Percentiles rank a stretch among this genome's conserved stretches.
Conservation (phyloP, 1,140 invertebrate genomes). For the Drosophila sturtevanti region DNA sequence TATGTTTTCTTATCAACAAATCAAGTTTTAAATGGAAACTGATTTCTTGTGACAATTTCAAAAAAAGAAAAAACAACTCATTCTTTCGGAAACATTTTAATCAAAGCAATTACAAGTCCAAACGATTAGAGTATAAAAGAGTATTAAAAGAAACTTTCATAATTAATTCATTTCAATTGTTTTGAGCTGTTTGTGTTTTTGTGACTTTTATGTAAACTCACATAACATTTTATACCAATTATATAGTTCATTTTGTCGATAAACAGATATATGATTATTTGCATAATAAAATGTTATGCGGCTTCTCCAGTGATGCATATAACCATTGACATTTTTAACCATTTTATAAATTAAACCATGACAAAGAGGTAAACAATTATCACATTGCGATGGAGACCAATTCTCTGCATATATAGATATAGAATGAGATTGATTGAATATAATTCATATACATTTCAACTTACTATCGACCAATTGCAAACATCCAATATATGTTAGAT, state of each 20-base stretch:
- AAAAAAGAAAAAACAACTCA: too few relatives aligned
- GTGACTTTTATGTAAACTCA: conserved; percentile 18
- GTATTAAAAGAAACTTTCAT: too few relatives aligned
- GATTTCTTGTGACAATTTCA: too few relatives aligned
- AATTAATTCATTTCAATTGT: too few relatives aligned
- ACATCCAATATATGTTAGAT: conserved; percentile 24
- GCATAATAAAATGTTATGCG: conserved; percentile 21
- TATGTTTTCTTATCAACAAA: too few relatives aligned
- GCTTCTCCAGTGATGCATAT: conserved; percentile 41
- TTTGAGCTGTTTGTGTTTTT: too few relatives aligned
- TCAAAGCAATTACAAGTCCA: too few relatives aligned
- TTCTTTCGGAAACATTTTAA: too few relatives aligned
- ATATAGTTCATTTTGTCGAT: conserved; percentile 26
- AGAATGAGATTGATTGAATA: not conserved
- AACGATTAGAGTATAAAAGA: too few relatives aligned
- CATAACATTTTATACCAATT: conserved; percentile 45
- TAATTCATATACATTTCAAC: not conserved
- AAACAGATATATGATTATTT: conserved; percentile 5
- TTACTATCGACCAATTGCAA: conserved; percentile 39
- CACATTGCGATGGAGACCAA: conserved; percentile 37
- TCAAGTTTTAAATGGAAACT: too few relatives aligned
- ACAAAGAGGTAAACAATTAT: conserved; percentile 34
- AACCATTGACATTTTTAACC: conserved; percentile 23
- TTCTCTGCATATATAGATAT: conserved; percentile 10
- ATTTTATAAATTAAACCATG: conserved; percentile 30